Conservation (phyloP, 2,888 invertebrate genomes). For the Salticus scenicus region DNA sequence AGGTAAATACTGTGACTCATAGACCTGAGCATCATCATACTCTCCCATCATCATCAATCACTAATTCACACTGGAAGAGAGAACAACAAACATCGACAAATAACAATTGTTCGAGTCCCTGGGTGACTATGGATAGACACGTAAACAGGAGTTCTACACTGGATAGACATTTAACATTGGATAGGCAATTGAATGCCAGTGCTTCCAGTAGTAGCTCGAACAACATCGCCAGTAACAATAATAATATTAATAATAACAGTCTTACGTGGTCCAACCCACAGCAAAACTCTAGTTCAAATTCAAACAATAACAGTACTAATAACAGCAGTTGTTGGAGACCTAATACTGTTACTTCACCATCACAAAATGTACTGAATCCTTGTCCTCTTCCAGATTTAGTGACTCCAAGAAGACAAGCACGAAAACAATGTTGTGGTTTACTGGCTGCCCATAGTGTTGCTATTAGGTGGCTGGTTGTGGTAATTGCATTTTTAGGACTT, state of each 20-base stretch:
- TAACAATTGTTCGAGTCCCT: slow-evolving; percentile 40
- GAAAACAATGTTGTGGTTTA: slow-evolving; percentile 65
- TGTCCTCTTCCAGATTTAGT: slow-evolving; percentile 66
- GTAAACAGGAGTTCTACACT: slow-evolving; percentile 7
- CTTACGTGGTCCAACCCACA: not conserved
- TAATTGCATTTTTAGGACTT: slow-evolving; percentile 84
- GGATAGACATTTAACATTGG: slow-evolving; percentile 3
- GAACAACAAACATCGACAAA: slow-evolving; percentile 33
- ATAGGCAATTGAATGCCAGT: slow-evolving; percentile 30
- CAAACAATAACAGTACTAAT: not conserved
- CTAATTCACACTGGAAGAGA: slow-evolving; percentile 43
- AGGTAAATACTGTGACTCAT: slow-evolving; percentile 5
- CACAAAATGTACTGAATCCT: slow-evolving; percentile 49
- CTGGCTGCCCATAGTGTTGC: slow-evolving; percentile 64
- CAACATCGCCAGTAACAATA: slow-evolving; percentile 19
- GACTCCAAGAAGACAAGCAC: slow-evolving; percentile 59
- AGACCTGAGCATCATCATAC: slow-evolving; percentile 6
- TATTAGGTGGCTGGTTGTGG: slow-evolving; percentile 84
- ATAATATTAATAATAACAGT: slow-evolving; percentile 15
- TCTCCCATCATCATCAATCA: slow-evolving; percentile 15
- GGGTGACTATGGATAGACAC: slow-evolving; percentile 56
- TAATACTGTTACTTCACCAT: slow-evolving; percentile 47
- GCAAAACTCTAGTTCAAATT: not conserved
- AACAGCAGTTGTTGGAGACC: slow-evolving; percentile 57
- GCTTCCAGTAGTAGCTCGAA: slow-evolving; percentile 19